These are phyloP conservation scores for Drosophila ficusphila DNA, from an alignment of 1,140 invertebrate species.

Conservation along the genomic window DNA sequence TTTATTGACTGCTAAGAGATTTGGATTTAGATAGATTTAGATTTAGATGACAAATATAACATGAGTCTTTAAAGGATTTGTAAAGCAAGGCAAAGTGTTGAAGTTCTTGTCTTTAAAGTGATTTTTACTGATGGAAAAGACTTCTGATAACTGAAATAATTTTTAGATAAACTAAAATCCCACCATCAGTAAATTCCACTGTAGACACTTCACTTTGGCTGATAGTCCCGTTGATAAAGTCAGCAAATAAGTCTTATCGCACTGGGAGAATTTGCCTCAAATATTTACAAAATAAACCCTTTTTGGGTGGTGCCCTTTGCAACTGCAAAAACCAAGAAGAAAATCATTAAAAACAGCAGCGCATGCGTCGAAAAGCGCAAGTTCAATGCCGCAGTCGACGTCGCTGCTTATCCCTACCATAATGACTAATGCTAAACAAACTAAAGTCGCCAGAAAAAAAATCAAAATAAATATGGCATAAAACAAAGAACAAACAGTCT, in stretches of 20 bases:
- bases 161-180: not conserved
- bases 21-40: no score
- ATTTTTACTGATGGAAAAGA: no score
- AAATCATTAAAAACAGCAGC: slow-evolving; percentile 33
- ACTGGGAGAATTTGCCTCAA: not conserved
- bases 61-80: no score
- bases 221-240: slow-evolving; percentile 1
- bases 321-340: slow-evolving; percentile 40
- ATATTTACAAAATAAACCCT: slow-evolving; percentile 29
- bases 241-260: slow-evolving; percentile 11
- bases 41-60: no score
- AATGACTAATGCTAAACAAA: slow-evolving; percentile 55
- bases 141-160: no score
- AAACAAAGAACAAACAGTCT: slow-evolving; percentile 40
- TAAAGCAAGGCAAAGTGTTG: no score
- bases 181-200: not conserved
- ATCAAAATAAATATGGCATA: slow-evolving; percentile 3
- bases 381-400: slow-evolving; percentile 37
- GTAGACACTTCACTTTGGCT: not conserved
- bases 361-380: slow-evolving; percentile 46
- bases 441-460: slow-evolving; percentile 3
- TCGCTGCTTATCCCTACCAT: not conserved
- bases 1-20: no score
- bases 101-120: no score
- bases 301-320: slow-evolving; percentile 59